Evolutionary conservation across 2,888 invertebrate species (phyloP), one percentile per base, ranked within the genome.

Genomic region (Philereme transversata): DNA sequence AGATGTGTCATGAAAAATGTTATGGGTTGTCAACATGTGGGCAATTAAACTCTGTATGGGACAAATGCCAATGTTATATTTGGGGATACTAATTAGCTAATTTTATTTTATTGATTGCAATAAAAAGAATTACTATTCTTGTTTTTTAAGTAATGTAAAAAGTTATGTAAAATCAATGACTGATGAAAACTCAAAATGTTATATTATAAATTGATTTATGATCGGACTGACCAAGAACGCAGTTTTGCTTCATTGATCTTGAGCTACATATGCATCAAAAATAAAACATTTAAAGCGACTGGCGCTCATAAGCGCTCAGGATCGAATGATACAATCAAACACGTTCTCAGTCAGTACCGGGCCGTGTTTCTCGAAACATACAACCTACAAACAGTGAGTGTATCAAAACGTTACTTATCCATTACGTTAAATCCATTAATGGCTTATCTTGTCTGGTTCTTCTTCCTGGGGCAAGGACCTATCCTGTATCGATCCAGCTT

Each of bases 121-220:
- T 36, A 45, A 45, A 7, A 45, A 40, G 33, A 45, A 34, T 4
- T 11, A 35, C n/a, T n/a, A n/a, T n/a, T n/a, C 35, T 33, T 44
- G 38, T 56, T 6, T 47, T 52, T 41, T 49, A 49, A 40, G 52
- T 67, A 57, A 56, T 64, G 62, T 44, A 48, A 54, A 47, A 10
- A 54, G 59, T 60, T 7, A 36, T 49, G 48, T 49, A 45, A 50
- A 11, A 41, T 43, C 10, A 10, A 55, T 54, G 41, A 55, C 40
- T 46, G 33, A 47, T 34, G 9, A 54, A 46, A 41, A 41, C 4
- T 40, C 8, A 48, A 48, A 44, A 45, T 40, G 5, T 43, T 43
- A 5, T n/a, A 10, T 41, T 5, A 41, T 41, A 40, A 59, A 51
- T 54, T 41, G 5, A 54, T 46, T 43, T 43, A 33, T 8, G 10